Evolutionary conservation across 2,888 invertebrate genomes (phyloP).

Genomic region (Drosophila tanythrix): DNA sequence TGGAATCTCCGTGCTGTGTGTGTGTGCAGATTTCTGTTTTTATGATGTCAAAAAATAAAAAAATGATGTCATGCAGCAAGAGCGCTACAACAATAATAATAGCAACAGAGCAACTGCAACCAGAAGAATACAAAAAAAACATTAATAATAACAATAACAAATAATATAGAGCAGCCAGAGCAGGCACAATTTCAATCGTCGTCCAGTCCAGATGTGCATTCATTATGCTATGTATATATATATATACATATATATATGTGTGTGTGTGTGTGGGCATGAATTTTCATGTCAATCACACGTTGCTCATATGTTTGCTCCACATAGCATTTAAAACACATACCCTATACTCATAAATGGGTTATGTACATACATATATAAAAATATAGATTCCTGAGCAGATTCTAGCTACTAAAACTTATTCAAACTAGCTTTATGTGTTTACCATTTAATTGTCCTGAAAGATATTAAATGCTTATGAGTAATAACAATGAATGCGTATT

Average conservation of each 20-base stretch:
- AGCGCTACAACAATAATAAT: slow-evolving; percentile 62
- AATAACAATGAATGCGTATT: not conserved
- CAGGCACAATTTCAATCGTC: slow-evolving; percentile 40
- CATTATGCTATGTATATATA: slow-evolving; percentile 61
- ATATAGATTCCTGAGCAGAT: not conserved
- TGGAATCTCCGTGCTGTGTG: slow-evolving; percentile 28
- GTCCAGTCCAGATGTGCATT: slow-evolving; percentile 73
- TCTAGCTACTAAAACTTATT: not conserved
- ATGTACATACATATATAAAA: not conserved
- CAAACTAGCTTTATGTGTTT: not conserved
- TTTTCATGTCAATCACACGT: slow-evolving; percentile 77
- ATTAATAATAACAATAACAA: slow-evolving; percentile 32
- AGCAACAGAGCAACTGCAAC: slow-evolving; percentile 27
- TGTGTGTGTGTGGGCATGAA: slow-evolving; percentile 40
- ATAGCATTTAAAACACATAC: slow-evolving; percentile 56
- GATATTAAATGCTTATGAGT: not conserved
- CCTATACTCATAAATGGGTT: slow-evolving; percentile 31
- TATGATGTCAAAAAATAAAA: slow-evolving; percentile 62
- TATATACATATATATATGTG: not conserved
- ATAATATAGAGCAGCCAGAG: slow-evolving; percentile 12
- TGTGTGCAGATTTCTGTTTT: slow-evolving; percentile 67
- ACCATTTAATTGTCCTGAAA: not conserved
- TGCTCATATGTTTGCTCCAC: slow-evolving; percentile 71
- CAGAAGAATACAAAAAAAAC: not conserved
- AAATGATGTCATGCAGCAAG: slow-evolving; percentile 81